These are phyloP conservation scores for Mixornis gularis DNA, from an alignment of 2,113 vertebrate species.

Conservation along the genomic window DNA sequence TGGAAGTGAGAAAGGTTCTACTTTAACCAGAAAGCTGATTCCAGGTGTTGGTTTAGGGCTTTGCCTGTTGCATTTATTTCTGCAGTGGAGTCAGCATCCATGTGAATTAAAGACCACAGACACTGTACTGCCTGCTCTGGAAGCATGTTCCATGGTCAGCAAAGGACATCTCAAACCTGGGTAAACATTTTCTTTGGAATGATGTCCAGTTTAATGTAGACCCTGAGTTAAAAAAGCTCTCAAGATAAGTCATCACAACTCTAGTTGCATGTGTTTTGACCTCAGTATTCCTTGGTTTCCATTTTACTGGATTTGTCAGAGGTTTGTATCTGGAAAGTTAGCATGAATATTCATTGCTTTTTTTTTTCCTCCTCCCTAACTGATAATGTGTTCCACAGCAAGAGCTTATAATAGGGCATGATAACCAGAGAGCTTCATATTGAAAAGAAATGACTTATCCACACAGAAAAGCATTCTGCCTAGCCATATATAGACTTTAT, in stretches of 20 bases:
- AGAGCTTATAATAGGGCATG: background rate
- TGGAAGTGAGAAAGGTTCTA: background rate
- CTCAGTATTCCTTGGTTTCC: background rate
- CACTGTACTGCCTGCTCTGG: background rate
- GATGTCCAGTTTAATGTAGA: background rate
- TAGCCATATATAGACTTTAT: background rate
- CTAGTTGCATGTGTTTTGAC: background rate
- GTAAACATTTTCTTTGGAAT: background rate
- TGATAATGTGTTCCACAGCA: background rate
- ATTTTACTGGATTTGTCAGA: constrained; percentile 14
- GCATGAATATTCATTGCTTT: background rate
- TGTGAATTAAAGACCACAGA: background rate
- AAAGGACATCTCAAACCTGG: background rate
- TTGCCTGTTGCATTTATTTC: background rate
- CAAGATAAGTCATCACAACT: background rate
- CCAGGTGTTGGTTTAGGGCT: background rate
- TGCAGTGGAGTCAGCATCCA: background rate
- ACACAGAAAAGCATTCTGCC: background rate
- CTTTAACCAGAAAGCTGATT: background rate
- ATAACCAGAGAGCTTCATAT: background rate
- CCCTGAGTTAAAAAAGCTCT: background rate
- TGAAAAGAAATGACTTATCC: background rate
- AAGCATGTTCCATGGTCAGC: background rate
- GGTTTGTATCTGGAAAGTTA: background rate
- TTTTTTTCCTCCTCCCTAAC: background rate